Evolutionary conservation across 2,888 invertebrate genomes (phyloP).

Genomic region (Stenchaetothrips biformis): DNA sequence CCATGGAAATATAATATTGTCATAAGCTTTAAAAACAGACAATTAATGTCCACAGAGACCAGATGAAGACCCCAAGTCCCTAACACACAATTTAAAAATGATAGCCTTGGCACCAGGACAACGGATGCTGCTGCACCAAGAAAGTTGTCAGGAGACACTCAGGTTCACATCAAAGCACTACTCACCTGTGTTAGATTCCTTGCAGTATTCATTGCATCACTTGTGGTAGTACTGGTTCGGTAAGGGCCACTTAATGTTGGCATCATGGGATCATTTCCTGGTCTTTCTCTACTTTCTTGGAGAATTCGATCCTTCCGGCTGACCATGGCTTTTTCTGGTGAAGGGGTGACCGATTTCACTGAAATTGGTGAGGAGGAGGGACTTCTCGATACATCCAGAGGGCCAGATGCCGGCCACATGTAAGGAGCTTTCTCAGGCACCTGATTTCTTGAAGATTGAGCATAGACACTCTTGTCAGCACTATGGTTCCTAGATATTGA

Average conservation of each 20-base stretch:
- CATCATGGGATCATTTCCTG: neutral
- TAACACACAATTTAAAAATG: too few relatives aligned
- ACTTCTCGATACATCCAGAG: neutral
- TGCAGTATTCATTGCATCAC: neutral
- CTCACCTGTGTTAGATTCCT: neutral
- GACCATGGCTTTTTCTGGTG: conserved; percentile 12
- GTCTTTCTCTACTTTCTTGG: neutral
- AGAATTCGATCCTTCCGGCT: conserved; percentile 1
- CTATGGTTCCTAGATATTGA: neutral
- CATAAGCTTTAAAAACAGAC: too few relatives aligned
- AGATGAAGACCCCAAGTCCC: too few relatives aligned
- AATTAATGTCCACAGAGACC: too few relatives aligned
- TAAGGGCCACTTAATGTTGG: neutral
- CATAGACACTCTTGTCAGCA: neutral
- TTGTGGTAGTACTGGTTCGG: neutral
- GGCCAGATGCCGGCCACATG: neutral
- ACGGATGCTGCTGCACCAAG: too few relatives aligned
- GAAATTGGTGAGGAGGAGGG: neutral
- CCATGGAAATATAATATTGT: too few relatives aligned
- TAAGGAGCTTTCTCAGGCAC: neutral
- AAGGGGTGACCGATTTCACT: neutral
- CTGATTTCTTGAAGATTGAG: neutral
- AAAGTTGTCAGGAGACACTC: too few relatives aligned
- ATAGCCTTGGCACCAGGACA: too few relatives aligned
- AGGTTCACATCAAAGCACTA: neutral